Base-by-base conservation (phyloP, 2,113 vertebrate genomes). In the Dolichotis patagonum region DNA sequence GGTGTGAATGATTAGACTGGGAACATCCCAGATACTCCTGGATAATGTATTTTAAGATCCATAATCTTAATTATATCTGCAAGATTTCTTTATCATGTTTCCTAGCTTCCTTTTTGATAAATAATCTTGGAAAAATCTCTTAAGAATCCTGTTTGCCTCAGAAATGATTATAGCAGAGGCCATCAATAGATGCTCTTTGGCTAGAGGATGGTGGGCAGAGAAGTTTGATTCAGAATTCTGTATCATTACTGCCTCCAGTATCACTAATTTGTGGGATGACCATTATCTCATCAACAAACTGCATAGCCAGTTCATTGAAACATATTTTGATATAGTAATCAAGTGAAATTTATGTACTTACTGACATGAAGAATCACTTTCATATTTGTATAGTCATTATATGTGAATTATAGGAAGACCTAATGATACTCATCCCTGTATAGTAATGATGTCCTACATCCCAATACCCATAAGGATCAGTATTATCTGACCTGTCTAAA, bases 41-140 rank as follows among this genome's bases (percentile, higher is more conserved):
- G 63, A 63, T 63, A 43, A 94, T 91, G 28, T 85, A 78, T 67
- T 97, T 97, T 93, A 93, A 86, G 54, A 91, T 92, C 49, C 43
- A 20, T 49, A 86, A 60, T 43, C 52, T 73, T 93, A 91, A 69
- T 96, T 84, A 73, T 13, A 52, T 46, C 75, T 82, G 77, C 30
- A n/a, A 46, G 52, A 90, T 90, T 94, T 30, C 30, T 85, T 63
- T 3, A 56, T 2, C 65, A 46, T 2, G 1, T 5, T 63, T 30
- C 19, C 65, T 49, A 49, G 58, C n/a, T 67, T 96, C 30, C 30
- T 73, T 43, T 71, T 86, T 95, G 49, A 11, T 49, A 35, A 30
- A 60, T 69, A 17, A 62, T 85, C 75, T 19, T 62, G 14, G 62
- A 49, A n/a, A 56, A 35, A 58, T 67, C 67, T 49, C 46, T 73